Evolutionary conservation across 2,113 vertebrate species (phyloP).

Genomic region (Trochalopteron elliotii): DNA sequence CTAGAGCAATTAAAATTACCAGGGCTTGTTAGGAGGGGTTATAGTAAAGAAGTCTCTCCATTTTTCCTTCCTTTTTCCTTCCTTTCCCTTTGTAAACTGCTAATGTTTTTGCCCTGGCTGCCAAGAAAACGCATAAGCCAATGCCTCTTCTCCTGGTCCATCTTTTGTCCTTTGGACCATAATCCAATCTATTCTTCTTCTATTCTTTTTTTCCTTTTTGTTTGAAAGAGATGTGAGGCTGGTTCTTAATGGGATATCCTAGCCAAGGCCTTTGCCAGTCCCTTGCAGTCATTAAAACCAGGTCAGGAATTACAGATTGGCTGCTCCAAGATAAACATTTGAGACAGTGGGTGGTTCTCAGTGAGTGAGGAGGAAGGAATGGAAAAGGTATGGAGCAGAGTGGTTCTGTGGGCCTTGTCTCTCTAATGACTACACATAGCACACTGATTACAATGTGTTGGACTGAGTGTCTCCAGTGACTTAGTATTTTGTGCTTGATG

Average conservation of each 20-base stretch:
- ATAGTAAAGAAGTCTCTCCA: background rate
- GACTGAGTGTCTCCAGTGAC: background rate
- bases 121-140: background rate
- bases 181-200: background rate
- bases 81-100: background rate
- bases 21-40: background rate
- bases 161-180: background rate
- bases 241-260: background rate
- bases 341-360: background rate
- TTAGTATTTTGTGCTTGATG: background rate
- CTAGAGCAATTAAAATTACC: conserved; percentile 15
- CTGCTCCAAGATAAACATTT: background rate
- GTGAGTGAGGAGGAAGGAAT: background rate
- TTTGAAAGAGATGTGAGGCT: background rate
- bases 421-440: background rate
- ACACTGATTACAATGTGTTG: background rate
- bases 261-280: background rate
- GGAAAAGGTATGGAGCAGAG: background rate
- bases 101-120: background rate
- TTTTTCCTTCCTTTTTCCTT: background rate
- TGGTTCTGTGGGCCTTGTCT: background rate
- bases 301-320: background rate
- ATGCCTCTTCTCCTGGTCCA: background rate
- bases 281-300: background rate
- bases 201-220: background rate